phyloP scores from a whole-genome alignment of 1,140 invertebrate species.

The Paraescarpia echinospica region DNA sequence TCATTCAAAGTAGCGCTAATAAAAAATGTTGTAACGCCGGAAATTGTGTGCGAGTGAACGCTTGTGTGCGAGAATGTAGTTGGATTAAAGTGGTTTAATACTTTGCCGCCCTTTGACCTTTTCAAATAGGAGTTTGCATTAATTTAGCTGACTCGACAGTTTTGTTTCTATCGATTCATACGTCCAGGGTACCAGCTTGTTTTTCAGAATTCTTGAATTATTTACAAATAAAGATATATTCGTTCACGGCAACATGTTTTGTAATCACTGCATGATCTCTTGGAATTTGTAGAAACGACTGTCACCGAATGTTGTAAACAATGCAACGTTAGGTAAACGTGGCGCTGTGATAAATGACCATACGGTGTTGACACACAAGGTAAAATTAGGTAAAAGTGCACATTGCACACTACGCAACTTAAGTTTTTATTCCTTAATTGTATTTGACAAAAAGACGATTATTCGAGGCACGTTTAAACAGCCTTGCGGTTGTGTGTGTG shows the following conservation, averaged over 20 bases:
- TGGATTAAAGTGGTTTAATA: neutral
- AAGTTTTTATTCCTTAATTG: too few species aligned
- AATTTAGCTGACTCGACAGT: neutral
- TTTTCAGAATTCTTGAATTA: neutral
- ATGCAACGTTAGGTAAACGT: neutral
- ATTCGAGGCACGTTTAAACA: too few species aligned
- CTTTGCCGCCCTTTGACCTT: neutral
- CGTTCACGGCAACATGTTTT: neutral
- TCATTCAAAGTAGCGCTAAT: neutral
- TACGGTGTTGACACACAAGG: neutral
- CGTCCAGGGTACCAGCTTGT: neutral
- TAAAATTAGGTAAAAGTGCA: neutral
- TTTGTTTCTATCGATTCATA: neutral
- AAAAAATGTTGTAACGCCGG: neutral
- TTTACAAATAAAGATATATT: neutral
- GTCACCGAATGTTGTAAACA: neutral
- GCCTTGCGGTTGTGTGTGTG: too few species aligned
- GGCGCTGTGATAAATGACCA: neutral
- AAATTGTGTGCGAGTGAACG: neutral
- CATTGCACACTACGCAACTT: too few species aligned
- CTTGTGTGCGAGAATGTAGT: neutral
- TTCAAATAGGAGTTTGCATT: neutral
- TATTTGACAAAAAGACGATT: too few species aligned
- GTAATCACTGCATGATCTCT: neutral
- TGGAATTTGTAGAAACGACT: neutral